phyloP scores from a whole-genome alignment of 2,888 invertebrate genomes.

The Malthinus flaveolus region DNA sequence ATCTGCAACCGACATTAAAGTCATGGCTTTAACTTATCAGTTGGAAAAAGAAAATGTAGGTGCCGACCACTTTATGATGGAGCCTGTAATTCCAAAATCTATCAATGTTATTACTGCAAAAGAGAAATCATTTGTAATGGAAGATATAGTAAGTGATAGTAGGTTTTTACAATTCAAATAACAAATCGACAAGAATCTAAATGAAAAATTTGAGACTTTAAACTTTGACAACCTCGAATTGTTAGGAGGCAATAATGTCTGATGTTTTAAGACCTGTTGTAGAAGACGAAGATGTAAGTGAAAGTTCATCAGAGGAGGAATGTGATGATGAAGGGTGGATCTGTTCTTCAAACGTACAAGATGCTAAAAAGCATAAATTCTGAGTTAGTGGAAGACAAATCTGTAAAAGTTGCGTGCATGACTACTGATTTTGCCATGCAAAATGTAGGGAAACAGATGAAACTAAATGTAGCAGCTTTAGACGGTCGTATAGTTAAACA shows the following conservation, averaged over 20 bases:
- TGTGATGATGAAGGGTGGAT: slow-evolving; percentile 75
- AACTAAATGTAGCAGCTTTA: slow-evolving; percentile 83
- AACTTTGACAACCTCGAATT: slow-evolving; percentile 44
- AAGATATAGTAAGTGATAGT: slow-evolving; percentile 54
- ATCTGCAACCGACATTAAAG: slow-evolving; percentile 93
- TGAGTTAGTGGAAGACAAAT: slow-evolving; percentile 65
- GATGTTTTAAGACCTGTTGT: slow-evolving; percentile 32
- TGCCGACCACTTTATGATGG: slow-evolving; percentile 70
- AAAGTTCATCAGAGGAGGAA: slow-evolving; percentile 28
- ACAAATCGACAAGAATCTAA: slow-evolving; percentile 20
- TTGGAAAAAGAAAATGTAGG: slow-evolving; percentile 85
- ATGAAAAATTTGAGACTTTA: slow-evolving; percentile 28
- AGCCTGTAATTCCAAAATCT: slow-evolving; percentile 66
- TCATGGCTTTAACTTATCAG: slow-evolving; percentile 93
- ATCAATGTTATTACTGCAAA: slow-evolving; percentile 51
- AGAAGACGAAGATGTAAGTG: slow-evolving; percentile 31
- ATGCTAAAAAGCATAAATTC: slow-evolving; percentile 74
- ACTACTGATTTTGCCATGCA: slow-evolving; percentile 98
- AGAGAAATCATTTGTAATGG: slow-evolving; percentile 55
- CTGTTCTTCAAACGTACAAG: slow-evolving; percentile 79
- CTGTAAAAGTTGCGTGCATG: slow-evolving; percentile 85
- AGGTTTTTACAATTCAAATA: slow-evolving; percentile 62
- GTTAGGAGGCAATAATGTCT: slow-evolving; percentile 17
- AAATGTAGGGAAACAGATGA: slow-evolving; percentile 95
- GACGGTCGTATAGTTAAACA: slow-evolving; percentile 89